Evolutionary conservation across 2,888 invertebrate genomes (phyloP).

Genomic region (Cephus pulcher): DNA sequence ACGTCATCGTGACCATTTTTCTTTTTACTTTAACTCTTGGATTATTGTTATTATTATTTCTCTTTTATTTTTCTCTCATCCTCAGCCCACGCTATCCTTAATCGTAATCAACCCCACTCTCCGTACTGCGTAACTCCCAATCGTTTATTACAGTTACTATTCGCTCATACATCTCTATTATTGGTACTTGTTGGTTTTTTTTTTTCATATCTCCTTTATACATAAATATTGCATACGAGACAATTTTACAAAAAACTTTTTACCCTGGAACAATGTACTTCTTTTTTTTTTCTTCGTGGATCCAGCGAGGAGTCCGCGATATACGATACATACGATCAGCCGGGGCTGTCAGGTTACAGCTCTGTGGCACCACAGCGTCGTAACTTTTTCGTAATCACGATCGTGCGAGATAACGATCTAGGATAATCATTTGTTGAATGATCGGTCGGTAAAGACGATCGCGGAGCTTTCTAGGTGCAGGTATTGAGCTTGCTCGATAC

Average conservation of each 20-base stretch:
- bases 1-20: background rate
- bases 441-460: background rate
- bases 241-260: slow-evolving; percentile 52
- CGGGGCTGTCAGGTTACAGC: background rate
- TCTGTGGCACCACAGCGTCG: background rate
- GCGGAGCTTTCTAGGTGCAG: background rate
- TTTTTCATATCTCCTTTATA: slow-evolving; percentile 33
- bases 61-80: slow-evolving; percentile 17
- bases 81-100: background rate
- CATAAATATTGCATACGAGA: slow-evolving; percentile 58
- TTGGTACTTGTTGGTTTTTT: slow-evolving; percentile 6
- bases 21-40: background rate
- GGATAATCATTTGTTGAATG: background rate
- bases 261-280: slow-evolving; percentile 61
- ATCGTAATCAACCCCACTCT: slow-evolving; percentile 7
- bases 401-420: background rate
- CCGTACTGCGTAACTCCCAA: background rate
- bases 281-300: slow-evolving; percentile 28
- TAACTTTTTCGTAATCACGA: background rate
- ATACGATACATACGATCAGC: background rate
- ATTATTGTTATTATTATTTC: slow-evolving; percentile 8
- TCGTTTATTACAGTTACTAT: slow-evolving; percentile 11
- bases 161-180: slow-evolving; percentile 6
- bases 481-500: background rate
- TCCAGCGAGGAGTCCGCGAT: background rate